Evolutionary conservation across 2,797 vertebrate species (phyloP).

Genomic region (Malurus leucopterus): DNA sequence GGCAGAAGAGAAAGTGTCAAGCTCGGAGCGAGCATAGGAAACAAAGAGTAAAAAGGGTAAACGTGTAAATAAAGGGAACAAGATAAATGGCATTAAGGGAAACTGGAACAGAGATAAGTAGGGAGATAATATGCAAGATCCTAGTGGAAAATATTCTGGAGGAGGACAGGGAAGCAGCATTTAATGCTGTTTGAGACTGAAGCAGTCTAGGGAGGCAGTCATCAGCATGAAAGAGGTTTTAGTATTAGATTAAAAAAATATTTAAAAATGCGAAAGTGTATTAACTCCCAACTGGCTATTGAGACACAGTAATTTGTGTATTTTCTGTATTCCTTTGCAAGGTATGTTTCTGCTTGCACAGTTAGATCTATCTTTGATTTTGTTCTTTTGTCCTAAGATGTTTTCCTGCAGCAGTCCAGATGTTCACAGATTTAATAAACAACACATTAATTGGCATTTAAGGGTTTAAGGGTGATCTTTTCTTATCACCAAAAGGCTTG

Average conservation of each 20-base stretch:
- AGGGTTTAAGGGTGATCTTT: neutral
- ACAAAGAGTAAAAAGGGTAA: neutral
- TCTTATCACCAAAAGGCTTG: neutral
- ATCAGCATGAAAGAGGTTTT: neutral
- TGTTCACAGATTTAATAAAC: neutral
- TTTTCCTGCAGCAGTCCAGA: neutral
- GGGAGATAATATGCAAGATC: neutral
- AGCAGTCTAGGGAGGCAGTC: neutral
- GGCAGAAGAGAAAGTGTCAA: neutral
- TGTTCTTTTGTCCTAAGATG: neutral
- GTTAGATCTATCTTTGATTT: neutral
- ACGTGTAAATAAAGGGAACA: neutral
- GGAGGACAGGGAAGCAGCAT: neutral
- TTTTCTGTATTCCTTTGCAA: neutral
- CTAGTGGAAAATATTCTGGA: neutral
- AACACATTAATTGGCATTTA: neutral
- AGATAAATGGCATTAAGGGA: neutral
- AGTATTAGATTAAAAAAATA: neutral
- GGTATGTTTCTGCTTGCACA: neutral
- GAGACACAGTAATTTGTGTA: neutral
- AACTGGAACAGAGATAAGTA: neutral
- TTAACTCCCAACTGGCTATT: neutral
- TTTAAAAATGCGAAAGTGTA: neutral
- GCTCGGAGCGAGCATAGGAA: neutral
- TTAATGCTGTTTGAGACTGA: neutral